Evolutionary conservation across 2,888 invertebrate genomes (phyloP).

Genomic region (Aethes cnicana): DNA sequence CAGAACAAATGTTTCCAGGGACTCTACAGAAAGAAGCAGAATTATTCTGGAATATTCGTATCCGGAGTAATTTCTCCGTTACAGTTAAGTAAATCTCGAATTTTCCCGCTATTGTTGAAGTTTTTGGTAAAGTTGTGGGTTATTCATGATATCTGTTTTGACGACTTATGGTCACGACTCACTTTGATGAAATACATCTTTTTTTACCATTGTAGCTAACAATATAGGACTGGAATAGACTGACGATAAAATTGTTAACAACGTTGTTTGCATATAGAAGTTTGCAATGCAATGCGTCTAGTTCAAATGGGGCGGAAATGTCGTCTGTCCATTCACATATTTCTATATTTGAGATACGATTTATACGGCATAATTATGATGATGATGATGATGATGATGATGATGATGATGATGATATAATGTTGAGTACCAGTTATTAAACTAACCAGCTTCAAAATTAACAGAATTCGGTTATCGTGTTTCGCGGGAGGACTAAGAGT

Average conservation of each 20-base stretch:
- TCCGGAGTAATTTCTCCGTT: constrained; percentile 3
- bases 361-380: too few species aligned
- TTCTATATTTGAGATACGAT: too few species aligned
- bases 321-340: neutral
- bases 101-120: constrained; percentile 18
- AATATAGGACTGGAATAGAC: neutral
- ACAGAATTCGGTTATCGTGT: too few species aligned
- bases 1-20: neutral
- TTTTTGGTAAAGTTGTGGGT: constrained; percentile 17
- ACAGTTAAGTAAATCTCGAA: constrained; percentile 6
- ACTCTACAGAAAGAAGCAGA: neutral
- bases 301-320: too few species aligned
- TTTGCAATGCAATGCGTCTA: neutral
- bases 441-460: too few species aligned
- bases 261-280: neutral
- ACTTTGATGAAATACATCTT: constrained; percentile 1
- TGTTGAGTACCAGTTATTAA: too few species aligned
- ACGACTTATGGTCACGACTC: neutral
- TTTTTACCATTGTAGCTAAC: too few species aligned
- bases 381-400: too few species aligned
- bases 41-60: neutral
- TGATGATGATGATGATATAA: too few species aligned
- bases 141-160: constrained; percentile 8
- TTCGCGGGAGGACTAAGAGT: too few species aligned
- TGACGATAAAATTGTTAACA: neutral